These are phyloP conservation scores for Ennomos erosarius DNA, from an alignment of 2,888 invertebrate species.

Conservation along the genomic window DNA sequence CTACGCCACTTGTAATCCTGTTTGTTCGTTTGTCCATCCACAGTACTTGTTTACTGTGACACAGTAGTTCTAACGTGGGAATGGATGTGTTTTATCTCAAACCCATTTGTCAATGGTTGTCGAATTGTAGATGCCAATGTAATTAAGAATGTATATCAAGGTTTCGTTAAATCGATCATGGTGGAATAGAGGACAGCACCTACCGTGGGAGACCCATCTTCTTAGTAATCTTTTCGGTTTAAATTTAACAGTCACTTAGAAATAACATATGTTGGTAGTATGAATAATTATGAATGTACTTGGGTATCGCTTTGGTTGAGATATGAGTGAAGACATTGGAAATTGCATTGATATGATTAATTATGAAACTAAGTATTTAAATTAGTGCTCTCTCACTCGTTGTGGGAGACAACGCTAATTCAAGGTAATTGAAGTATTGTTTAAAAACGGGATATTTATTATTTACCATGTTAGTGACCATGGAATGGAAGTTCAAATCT, in stretches of 20 bases:
- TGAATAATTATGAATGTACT: no score
- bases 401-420: no score
- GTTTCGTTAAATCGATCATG: constrained; percentile 7
- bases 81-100: constrained; percentile 20
- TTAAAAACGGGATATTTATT: no score
- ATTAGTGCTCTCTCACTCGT: no score
- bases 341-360: no score
- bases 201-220: constrained; percentile 23
- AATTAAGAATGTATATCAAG: constrained; percentile 29
- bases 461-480: no score
- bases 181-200: constrained; percentile 2
- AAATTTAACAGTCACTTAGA: background rate
- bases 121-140: constrained; percentile 9
- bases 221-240: background rate
- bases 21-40: background rate
- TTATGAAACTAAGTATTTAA: no score
- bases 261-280: constrained; percentile 1
- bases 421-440: no score
- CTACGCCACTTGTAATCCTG: constrained; percentile 3
- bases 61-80: constrained; percentile 30
- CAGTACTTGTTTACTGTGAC: constrained; percentile 15
- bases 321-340: no score
- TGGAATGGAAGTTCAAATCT: no score
- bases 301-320: no score
- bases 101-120: constrained; percentile 22